Evolutionary conservation across 2,113 vertebrate species (phyloP), one percentile per base, ranked within the genome.

Genomic region (Polypterus bichir): DNA sequence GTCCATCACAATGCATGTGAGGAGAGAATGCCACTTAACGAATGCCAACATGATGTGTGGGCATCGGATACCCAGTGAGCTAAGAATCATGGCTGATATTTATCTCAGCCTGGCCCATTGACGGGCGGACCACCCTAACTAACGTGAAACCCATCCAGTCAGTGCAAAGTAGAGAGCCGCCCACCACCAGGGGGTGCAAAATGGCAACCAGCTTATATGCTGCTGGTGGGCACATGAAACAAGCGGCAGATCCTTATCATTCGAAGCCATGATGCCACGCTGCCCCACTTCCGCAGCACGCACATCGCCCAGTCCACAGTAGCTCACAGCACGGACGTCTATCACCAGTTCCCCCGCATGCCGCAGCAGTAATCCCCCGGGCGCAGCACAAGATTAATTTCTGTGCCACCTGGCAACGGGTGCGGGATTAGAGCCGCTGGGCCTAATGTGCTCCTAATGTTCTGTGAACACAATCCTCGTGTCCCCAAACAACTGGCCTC

Each of bases 321-420:
- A 60, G 61, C 45, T 51, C 49, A 48, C 9, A 49, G 46, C 49
- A 49, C 49, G 55, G 11, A 11, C 44, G 74, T 71, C 66, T 77
- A 74, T 72, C 65, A 73, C 69, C 68, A 47, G 7, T 70, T 75
- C 1, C 71, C 71, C 60, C 74, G 69, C 48, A 62, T 76, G 76
- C 72, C 65, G 63, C 73, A 53, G 59, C 77, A 75, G 67, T 81
- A 83, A 83, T 61, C 65, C 69, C 59, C 65, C 0, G 71, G 72
- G 75, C 79, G 65, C 76, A 81, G 74, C 69, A 71, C 68, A 81
- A 85, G 85, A 88, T 88, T 85, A 84, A 83, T 88, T 83, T 77
- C 72, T 73, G 69, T 72, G 76, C 71, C 76, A 88, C 84, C 86
- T 90, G 87, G 83, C 71, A 48, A 79, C 74, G 75, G 75, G 77